Base-by-base conservation (phyloP, 2,888 invertebrate genomes). In the Eueremaeus valkanovi region DNA sequence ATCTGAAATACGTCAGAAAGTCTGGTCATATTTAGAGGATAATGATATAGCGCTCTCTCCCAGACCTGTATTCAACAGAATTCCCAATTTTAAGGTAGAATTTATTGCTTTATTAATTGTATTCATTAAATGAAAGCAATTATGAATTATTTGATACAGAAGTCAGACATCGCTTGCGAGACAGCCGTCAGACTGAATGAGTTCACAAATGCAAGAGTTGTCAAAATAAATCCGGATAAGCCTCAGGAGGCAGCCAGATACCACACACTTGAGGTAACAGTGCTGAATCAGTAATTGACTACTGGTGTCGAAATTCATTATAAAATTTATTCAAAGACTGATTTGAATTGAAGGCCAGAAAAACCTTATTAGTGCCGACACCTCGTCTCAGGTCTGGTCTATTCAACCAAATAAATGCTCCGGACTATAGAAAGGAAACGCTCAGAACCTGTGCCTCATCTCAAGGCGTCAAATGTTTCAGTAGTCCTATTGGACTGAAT, bases 151-250 rank as follows among this genome's bases (percentile, higher is more conserved):
- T 29, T 11, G 3, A 29, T 13, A 5, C 24, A 58, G 58, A 58
- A 29, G 29, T 58, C 58, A 29, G 58, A 58, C 58, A 58, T 58
- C 1, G 58, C 58, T 13, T 58, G 58, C 29, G 29, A 58, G 13
- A 3, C 16, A 29, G 58, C 18, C 1, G 13, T 58, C 29, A 29
- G 29, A 29, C 18, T 29, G 18, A 58, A 29, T 27, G 58, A 58
- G 18, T 58, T 27, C 3, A 58, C 1, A 16, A 29, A 27, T 16
- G 58, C 58, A 58, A 27, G 58, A 31, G 58, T 58, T 29, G 58
- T 58, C 58, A 58, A 58, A 58, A 58, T 58, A 58, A 58, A 58
- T 58, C 58, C 58, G 5, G 58, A 58, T 29, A 58, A 18, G 29
- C 58, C 58, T 58, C 58, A 58, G 18, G 29, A 29, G 3, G 5